Conservation (phyloP, 2,797 vertebrate species). For the Melanotaenia trifasciata region DNA sequence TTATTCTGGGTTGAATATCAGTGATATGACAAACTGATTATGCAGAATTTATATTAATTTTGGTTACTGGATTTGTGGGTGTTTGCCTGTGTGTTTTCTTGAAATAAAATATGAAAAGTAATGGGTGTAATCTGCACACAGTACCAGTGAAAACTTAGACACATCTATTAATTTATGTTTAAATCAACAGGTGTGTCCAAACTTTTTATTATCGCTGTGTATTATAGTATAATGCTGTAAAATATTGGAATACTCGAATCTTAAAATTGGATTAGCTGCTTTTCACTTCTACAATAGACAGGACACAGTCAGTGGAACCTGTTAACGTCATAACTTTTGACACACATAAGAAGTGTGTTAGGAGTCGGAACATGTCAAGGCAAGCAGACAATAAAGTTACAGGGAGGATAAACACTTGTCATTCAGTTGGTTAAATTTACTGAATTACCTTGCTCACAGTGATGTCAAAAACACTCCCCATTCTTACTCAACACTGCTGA, state of each 20-base stretch:
- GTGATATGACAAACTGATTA: neutral
- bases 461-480: constrained; percentile 26
- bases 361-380: constrained; percentile 18
- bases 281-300: neutral
- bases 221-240: neutral
- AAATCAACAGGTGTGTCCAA: neutral
- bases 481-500: constrained; percentile 3
- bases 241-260: neutral
- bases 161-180: neutral
- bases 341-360: neutral
- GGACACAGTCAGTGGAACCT: neutral
- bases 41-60: neutral
- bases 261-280: neutral
- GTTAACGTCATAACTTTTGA: neutral
- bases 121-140: neutral
- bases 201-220: neutral
- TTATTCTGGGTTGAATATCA: neutral
- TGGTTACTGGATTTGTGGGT: too few species aligned
- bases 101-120: too few species aligned
- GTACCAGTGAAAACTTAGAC: neutral
- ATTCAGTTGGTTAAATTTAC: constrained; percentile 8
- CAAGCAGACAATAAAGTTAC: constrained; percentile 11
- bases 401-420: neutral
- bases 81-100: neutral
- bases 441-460: constrained; percentile 7